Conservation (phyloP, 2,888 invertebrate species). For the Chironomus riparius region DNA sequence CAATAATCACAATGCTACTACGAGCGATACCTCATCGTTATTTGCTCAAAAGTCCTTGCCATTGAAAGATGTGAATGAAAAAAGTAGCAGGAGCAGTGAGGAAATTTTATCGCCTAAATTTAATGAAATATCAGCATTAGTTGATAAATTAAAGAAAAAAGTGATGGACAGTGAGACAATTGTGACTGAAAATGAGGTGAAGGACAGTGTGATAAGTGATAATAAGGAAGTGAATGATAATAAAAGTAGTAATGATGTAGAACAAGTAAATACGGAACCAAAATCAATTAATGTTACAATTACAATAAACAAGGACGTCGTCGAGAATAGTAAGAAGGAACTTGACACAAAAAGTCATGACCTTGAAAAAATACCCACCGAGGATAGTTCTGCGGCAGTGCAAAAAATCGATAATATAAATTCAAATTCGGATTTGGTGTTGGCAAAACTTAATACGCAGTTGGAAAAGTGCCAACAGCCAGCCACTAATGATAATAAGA, state of each 20-base stretch:
- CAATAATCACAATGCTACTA: neutral
- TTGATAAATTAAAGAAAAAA: conserved; percentile 14
- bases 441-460: conserved; percentile 18
- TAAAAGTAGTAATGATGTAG: neutral
- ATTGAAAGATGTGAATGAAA: conserved; percentile 1
- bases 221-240: neutral
- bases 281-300: neutral
- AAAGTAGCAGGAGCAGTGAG: neutral
- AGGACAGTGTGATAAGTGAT: neutral
- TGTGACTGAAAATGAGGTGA: neutral
- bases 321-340: neutral
- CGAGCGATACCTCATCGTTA: neutral
- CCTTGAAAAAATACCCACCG: conserved; percentile 18
- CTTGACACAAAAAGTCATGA: neutral
- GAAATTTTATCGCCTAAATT: conserved; percentile 16
- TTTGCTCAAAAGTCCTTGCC: conserved; percentile 7
- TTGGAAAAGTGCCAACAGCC: conserved; percentile 15
- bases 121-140: conserved; percentile 18
- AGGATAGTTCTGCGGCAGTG: neutral
- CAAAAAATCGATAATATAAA: conserved; percentile 21
- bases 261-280: neutral
- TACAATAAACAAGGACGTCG: neutral
- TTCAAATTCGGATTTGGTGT: conserved; percentile 1
- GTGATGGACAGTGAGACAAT: conserved; percentile 12
- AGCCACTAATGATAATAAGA: neutral